Evolutionary conservation across 2,888 invertebrate species (phyloP).

Genomic region (Gibbula magus): DNA sequence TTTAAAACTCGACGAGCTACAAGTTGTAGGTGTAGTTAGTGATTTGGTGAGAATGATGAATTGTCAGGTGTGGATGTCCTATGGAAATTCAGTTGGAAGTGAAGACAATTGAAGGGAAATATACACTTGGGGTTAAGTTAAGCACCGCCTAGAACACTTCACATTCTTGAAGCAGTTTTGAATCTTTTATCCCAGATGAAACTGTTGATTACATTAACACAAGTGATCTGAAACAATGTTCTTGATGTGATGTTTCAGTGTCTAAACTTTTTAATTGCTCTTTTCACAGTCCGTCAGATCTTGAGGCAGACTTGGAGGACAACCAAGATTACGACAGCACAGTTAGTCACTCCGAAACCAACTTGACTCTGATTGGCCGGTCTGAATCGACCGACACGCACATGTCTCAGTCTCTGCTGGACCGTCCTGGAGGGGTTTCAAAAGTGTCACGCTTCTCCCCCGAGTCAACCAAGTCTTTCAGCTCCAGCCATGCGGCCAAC

Average conservation of each 20-base stretch:
- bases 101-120: too few relatives aligned
- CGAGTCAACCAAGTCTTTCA: conserved; percentile 40
- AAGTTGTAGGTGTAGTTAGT: too few relatives aligned
- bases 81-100: too few relatives aligned
- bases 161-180: too few relatives aligned
- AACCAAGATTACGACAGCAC: conserved; percentile 78
- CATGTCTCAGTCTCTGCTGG: conserved; percentile 25
- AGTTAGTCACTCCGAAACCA: conserved; percentile 76
- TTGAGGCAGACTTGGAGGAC: conserved; percentile 80
- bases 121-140: too few relatives aligned
- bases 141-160: too few relatives aligned
- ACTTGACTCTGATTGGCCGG: conserved; percentile 68
- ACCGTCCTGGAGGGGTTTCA: conserved; percentile 9
- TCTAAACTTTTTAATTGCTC: background rate
- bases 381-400: conserved; percentile 54
- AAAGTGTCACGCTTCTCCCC: conserved; percentile 39
- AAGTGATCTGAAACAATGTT: too few relatives aligned
- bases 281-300: conserved; percentile 78
- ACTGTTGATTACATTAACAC: too few relatives aligned
- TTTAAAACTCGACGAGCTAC: too few relatives aligned
- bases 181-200: too few relatives aligned
- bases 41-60: too few relatives aligned
- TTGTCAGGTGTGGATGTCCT: too few relatives aligned
- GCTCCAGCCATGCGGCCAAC: conserved; percentile 28
- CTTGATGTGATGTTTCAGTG: background rate